A percentile compares a stretch with the other conserved stretches of the same genome.
phyloP scores from a whole-genome alignment of 2,888 invertebrate species.

The Melanotus villosus region DNA sequence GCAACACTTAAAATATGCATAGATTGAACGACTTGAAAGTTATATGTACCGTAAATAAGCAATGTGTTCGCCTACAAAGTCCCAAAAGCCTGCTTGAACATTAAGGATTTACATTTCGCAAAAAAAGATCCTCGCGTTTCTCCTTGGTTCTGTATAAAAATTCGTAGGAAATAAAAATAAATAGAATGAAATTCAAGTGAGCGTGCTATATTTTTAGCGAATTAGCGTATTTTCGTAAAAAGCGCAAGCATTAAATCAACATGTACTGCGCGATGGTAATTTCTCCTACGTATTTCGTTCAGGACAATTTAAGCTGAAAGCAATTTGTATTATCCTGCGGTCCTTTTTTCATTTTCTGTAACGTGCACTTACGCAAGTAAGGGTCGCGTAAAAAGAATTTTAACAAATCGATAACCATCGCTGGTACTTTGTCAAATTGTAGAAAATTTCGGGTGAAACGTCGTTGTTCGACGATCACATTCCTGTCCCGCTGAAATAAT shows the following conservation, averaged over 20 bases:
- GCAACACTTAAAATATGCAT: too few species aligned
- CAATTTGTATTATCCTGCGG: conserved; percentile 33
- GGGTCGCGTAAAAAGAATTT: conserved; percentile 8
- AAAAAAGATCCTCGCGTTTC: too few species aligned
- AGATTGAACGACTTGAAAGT: too few species aligned
- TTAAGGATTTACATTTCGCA: too few species aligned
- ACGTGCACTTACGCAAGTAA: conserved; percentile 20
- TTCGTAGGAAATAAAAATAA: conserved; percentile 3
- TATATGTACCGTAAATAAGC: too few species aligned
- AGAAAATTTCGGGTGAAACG: conserved; percentile 31
- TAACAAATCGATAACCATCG: conserved; percentile 46
- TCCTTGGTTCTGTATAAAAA: neutral
- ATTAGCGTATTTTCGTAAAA: conserved; percentile 15
- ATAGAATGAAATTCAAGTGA: conserved; percentile 13
- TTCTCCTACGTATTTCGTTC: conserved; percentile 34
- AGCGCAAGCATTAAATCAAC: conserved; percentile 30
- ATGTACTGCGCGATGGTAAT: conserved; percentile 19
- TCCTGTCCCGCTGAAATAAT: conserved; percentile 45
- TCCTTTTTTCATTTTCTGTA: conserved; percentile 16
- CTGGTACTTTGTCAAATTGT: conserved; percentile 46
- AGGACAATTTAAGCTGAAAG: conserved; percentile 38
- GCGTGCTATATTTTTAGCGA: conserved; percentile 22
- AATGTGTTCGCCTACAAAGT: too few species aligned
- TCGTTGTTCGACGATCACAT: conserved; percentile 34
- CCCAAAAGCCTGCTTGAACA: too few species aligned